These are phyloP conservation scores for Nematolebias whitei DNA, from an alignment of 2,113 vertebrate species.

Conservation along the genomic window DNA sequence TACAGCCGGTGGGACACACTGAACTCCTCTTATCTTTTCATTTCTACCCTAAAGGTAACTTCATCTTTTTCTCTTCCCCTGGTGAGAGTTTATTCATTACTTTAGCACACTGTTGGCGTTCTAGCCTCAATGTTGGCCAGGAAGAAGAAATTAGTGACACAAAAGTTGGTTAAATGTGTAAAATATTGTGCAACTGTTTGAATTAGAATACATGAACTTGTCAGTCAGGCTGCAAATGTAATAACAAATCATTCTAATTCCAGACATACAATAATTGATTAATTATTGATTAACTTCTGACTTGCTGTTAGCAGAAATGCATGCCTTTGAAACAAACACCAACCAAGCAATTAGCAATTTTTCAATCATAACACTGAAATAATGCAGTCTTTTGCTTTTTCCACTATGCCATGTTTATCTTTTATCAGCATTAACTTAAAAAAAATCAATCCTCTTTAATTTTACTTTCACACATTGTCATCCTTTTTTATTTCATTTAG, in stretches of 20 bases:
- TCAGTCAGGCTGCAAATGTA: not conserved
- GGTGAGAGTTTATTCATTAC: slow-evolving; percentile 55
- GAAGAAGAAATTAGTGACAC: slow-evolving; percentile 20
- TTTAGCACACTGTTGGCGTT: slow-evolving; percentile 35
- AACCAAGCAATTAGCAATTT: not conserved
- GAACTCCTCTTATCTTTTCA: slow-evolving; percentile 60
- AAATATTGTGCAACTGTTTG: not conserved
- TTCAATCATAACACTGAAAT: not conserved
- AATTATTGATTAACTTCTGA: not conserved
- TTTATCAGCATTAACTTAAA: not conserved
- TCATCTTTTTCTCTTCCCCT: slow-evolving; percentile 51
- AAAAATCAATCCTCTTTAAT: not conserved
- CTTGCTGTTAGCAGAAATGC: not conserved
- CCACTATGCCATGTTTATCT: slow-evolving; percentile 2
- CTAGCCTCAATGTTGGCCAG: slow-evolving; percentile 10
- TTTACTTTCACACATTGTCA: not conserved
- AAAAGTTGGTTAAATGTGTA: slow-evolving; percentile 20
- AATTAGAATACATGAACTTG: not conserved
- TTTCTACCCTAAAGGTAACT: slow-evolving; percentile 21
- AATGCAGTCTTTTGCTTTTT: no score
- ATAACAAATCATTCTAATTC: no score
- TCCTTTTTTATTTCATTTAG: slow-evolving; percentile 1
- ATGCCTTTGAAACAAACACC: not conserved
- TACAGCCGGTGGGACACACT: slow-evolving; percentile 50
- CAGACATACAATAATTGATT: no score